Evolutionary conservation across 2,113 vertebrate genomes (phyloP).

Genomic region (Tympanuchus pallidicinctus): DNA sequence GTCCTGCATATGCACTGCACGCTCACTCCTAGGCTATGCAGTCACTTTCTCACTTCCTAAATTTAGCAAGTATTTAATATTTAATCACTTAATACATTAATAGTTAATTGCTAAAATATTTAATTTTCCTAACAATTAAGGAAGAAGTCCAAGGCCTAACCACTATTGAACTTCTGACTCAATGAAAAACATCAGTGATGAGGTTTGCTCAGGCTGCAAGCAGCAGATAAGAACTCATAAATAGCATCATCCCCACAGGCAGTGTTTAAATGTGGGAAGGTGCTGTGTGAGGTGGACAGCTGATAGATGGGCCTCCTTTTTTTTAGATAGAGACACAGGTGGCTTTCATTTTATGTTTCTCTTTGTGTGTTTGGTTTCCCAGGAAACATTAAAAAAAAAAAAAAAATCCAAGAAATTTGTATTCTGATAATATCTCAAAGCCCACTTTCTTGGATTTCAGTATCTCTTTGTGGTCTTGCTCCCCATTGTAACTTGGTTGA

Average conservation of each 20-base stretch:
- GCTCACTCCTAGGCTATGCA: not conserved
- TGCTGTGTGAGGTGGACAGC: not conserved
- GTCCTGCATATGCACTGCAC: rapidly evolving
- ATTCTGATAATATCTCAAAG: not conserved
- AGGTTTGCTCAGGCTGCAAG: not conserved
- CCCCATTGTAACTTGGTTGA: not conserved
- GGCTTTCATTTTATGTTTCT: not conserved
- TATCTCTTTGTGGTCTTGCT: not conserved
- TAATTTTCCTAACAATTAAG: not conserved
- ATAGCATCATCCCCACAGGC: not conserved
- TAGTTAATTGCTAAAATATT: not conserved
- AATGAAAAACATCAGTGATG: not conserved
- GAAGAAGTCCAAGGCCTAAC: not conserved
- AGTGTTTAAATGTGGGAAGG: not conserved
- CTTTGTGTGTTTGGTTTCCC: not conserved
- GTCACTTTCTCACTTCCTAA: not conserved
- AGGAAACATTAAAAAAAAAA: not conserved
- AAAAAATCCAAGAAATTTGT: not conserved
- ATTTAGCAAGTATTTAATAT: not conserved
- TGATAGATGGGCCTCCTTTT: too few relatives aligned
- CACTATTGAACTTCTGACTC: rapidly evolving
- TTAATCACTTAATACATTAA: not conserved
- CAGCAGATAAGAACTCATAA: not conserved
- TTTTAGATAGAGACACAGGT: not conserved
- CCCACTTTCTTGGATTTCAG: not conserved